Percentiles rank a stretch among this genome's conserved stretches.
phyloP scores from a whole-genome alignment of 2,888 invertebrate genomes.

The Microctonus brassicae region DNA sequence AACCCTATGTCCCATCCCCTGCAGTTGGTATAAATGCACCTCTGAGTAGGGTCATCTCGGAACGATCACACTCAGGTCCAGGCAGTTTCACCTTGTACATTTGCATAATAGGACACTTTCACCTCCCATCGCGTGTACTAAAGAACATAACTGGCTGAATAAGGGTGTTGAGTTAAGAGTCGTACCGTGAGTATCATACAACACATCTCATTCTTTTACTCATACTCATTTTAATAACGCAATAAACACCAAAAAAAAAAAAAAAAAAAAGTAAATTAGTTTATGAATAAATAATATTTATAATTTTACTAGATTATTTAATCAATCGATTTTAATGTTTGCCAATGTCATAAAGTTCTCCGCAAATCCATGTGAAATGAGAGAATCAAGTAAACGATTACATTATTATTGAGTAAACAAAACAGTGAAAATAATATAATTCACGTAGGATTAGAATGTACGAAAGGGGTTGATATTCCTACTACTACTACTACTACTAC shows the following conservation, averaged over 20 bases:
- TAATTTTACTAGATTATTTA: neutral
- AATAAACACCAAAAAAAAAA: neutral
- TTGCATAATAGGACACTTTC: conserved; percentile 57
- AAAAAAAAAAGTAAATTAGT: neutral
- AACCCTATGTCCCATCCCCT: conserved; percentile 8
- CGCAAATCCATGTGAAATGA: conserved; percentile 66
- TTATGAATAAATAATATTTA: neutral
- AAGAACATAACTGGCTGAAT: conserved; percentile 57
- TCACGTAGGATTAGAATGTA: conserved; percentile 68
- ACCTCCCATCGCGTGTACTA: conserved; percentile 43
- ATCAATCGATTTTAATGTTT: neutral
- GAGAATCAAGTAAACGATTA: conserved; percentile 40
- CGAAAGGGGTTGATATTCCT: conserved; percentile 55
- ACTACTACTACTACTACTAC: neutral
- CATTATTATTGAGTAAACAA: conserved; percentile 63
- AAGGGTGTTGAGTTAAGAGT: conserved; percentile 55
- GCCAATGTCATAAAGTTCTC: conserved; percentile 64
- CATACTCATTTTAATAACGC: conserved; percentile 5
- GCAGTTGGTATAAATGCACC: conserved; percentile 28
- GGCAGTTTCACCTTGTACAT: conserved; percentile 57
- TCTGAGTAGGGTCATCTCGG: conserved; percentile 51
- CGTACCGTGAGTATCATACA: conserved; percentile 51
- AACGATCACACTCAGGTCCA: conserved; percentile 58
- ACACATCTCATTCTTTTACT: conserved; percentile 27
- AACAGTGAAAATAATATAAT: conserved; percentile 70